Conservation (phyloP, 2,113 vertebrate genomes). For the Vicugna pacos region DNA sequence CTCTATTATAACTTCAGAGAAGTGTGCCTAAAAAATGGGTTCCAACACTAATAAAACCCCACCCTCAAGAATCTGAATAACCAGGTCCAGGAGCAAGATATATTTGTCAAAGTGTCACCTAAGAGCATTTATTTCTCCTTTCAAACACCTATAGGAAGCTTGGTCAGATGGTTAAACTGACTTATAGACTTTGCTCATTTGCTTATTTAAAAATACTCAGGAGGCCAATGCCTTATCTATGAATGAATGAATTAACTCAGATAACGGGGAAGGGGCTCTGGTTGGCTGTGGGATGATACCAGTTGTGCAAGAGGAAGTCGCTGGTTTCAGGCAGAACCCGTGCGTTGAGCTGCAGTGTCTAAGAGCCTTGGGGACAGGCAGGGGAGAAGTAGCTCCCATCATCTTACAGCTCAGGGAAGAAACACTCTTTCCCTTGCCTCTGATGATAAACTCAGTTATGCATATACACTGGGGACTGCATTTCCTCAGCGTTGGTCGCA, state of each 20-base stretch:
- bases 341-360: not conserved
- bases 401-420: not conserved
- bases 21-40: not conserved
- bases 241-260: not conserved
- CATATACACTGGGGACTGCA: not conserved
- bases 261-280: not conserved
- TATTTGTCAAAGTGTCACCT: not conserved
- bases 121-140: slow-evolving; percentile 41
- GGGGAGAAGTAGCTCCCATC: not conserved
- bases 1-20: slow-evolving; percentile 63
- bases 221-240: too few relatives aligned
- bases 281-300: not conserved
- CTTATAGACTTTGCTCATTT: not conserved
- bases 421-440: not conserved
- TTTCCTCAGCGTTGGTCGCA: not conserved
- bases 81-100: not conserved
- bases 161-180: slow-evolving; percentile 42
- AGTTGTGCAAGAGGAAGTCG: not conserved
- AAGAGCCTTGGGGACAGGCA: not conserved
- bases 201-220: slow-evolving; percentile 20
- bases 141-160: not conserved
- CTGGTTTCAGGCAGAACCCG: not conserved
- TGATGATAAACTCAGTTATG: not conserved
- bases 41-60: not conserved
- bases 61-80: not conserved